These are phyloP conservation scores for Drosophila falleni DNA, from an alignment of 2,888 invertebrate species.

Conservation along the genomic window DNA sequence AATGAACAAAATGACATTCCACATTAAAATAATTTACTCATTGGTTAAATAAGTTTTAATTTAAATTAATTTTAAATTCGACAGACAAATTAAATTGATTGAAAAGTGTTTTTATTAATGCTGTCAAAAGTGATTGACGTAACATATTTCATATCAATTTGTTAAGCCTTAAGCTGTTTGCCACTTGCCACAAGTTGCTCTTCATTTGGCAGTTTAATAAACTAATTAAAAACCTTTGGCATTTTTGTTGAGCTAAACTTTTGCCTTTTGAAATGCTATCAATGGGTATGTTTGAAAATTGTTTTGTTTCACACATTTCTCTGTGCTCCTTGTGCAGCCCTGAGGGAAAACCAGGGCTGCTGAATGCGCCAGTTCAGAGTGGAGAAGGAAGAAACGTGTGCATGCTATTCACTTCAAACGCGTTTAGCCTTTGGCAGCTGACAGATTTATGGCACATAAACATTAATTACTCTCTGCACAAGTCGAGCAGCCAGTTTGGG, in stretches of 20 bases:
- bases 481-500: not conserved
- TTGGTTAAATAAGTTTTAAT: no score
- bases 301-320: constrained; percentile 13
- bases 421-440: constrained; percentile 42
- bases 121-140: not conserved
- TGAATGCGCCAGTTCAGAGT: not conserved
- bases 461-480: constrained; percentile 46
- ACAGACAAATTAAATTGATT: not conserved
- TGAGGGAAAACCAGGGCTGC: not conserved
- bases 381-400: not conserved
- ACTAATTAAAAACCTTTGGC: constrained; percentile 17
- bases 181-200: constrained; percentile 3
- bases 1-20: no score
- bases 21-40: not conserved
- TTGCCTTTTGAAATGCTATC: constrained; percentile 1
- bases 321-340: not conserved
- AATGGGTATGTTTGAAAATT: constrained; percentile 2
- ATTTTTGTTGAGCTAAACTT: constrained; percentile 1
- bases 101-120: not conserved
- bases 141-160: not conserved
- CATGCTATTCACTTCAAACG: constrained; percentile 17
- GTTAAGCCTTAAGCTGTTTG: not conserved
- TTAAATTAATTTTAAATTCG: no score
- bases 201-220: constrained; percentile 11
- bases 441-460: constrained; percentile 54